Base-by-base conservation (phyloP, 2,888 invertebrate genomes). In the Caenorhabditis sp. region DNA sequence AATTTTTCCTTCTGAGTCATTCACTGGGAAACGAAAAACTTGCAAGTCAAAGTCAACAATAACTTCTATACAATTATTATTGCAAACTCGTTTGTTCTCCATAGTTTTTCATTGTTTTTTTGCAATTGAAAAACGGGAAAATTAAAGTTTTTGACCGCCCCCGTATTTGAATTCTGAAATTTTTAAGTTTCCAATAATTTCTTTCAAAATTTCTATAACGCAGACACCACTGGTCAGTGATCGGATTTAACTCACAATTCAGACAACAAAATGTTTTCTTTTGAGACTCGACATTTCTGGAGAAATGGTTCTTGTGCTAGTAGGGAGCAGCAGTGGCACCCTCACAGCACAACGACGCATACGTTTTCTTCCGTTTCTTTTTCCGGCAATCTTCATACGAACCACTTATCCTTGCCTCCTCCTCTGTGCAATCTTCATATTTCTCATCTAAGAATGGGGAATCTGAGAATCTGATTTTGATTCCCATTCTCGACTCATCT, bases 301-400 rank as follows among this genome's bases (percentile, higher is more conserved):
- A 35, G 20, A 55, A 53, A 64, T 64, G 58, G 72, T 72, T 47
- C 50, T 35, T 56, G 28, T 44, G 22, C 15, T 70, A 20, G 60
- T 53, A 51, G 18, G 20, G 61, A 70, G 40, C 37, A 64, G 72
- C 55, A 64, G 62, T 24, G 20, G 71, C 64, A 72, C 47, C 28
- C 37, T 15, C 55, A 35, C n/a, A 50, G 56, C 55, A 64, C 64
- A 55, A 69, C 61, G 67, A 65, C 65, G 64, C 58, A 70, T 65
- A 80, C 80, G 80, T 80, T 80, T 80, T 80, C 80, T 72, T 80
- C 80, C 80, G 68, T 69, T 74, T 74, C 80, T 74, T 80, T 79
- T 80, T 80, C 80, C 80, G 80, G 80, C 80, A 80, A 80, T 80
- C 74, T 80, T 80, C 64, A 79, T 71, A 67, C 79, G 79, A 80